phyloP scores from a whole-genome alignment of 2,113 vertebrate species.

The Megaptera novaeangliae region DNA sequence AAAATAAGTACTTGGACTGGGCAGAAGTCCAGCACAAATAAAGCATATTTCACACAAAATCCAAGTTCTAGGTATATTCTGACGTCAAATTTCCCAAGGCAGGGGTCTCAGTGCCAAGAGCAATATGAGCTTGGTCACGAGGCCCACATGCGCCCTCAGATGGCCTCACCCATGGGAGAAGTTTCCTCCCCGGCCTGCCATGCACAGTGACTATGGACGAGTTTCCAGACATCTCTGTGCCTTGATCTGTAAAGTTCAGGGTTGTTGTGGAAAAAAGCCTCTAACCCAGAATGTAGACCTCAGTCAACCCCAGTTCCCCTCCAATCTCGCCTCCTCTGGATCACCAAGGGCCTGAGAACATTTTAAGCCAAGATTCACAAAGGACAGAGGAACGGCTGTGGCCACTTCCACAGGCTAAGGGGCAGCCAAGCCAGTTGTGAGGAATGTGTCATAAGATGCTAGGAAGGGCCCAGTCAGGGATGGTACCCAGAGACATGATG shows the following conservation, averaged over 20 bases:
- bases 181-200: neutral
- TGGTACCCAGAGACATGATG: neutral
- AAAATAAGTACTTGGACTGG: neutral
- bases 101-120: neutral
- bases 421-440: neutral
- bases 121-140: neutral
- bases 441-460: neutral
- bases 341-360: neutral
- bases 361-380: neutral
- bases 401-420: neutral
- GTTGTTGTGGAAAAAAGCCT: neutral
- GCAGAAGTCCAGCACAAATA: neutral
- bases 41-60: neutral
- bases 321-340: neutral
- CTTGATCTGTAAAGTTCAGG: neutral
- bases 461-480: neutral
- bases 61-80: neutral
- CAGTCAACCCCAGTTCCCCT: neutral
- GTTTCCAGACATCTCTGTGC: neutral
- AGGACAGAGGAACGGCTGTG: neutral
- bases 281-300: neutral
- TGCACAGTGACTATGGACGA: neutral
- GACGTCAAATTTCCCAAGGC: neutral
- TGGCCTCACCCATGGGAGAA: neutral
- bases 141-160: neutral